Conservation (phyloP, 2,113 vertebrate genomes). For the Octodon degus region DNA sequence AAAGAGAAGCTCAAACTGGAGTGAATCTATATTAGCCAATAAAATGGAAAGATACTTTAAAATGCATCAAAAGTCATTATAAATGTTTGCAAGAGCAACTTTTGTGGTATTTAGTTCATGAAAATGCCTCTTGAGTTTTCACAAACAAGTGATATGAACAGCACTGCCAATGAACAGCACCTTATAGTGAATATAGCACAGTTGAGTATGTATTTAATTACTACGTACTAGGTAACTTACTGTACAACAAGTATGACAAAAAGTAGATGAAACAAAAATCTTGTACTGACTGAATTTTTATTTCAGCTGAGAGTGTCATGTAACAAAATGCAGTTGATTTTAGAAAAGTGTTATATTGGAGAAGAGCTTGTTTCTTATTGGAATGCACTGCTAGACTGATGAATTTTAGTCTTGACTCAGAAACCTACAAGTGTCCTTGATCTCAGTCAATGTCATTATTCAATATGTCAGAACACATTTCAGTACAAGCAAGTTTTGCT, state of each 20-base stretch:
- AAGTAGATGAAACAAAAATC: neutral
- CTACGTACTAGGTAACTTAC: neutral
- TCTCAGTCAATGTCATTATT: neutral
- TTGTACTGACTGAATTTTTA: neutral
- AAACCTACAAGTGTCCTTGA: neutral
- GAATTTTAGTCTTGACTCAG: neutral
- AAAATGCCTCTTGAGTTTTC: neutral
- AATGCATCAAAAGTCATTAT: neutral
- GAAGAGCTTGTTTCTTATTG: neutral
- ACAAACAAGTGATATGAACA: neutral
- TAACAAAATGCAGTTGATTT: constrained; percentile 24
- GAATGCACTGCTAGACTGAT: neutral
- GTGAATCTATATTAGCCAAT: neutral
- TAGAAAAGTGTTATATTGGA: neutral
- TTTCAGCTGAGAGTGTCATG: neutral
- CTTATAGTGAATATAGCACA: neutral
- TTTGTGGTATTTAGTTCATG: neutral
- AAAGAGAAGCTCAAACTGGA: neutral
- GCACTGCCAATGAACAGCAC: neutral
- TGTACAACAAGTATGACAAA: neutral
- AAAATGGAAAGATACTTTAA: neutral
- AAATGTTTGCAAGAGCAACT: constrained; percentile 14
- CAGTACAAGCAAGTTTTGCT: neutral
- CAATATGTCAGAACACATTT: neutral
- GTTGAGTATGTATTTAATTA: neutral